Evolutionary conservation across 2,888 invertebrate genomes (phyloP).

Genomic region (Eilema caniola): DNA sequence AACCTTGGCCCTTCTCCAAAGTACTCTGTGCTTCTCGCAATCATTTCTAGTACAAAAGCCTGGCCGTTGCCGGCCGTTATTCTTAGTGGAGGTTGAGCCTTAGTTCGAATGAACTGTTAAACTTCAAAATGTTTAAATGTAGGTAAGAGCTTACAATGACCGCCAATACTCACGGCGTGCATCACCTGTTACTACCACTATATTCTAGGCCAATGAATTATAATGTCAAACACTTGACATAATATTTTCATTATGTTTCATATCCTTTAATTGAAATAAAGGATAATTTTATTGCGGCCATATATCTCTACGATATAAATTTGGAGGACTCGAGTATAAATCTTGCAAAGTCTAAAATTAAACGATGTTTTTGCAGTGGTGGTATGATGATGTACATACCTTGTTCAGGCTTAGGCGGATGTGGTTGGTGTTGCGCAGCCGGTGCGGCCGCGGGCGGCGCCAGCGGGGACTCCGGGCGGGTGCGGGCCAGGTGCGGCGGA

Average conservation of each 20-base stretch:
- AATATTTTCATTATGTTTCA: neutral
- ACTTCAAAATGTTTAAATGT: constrained; percentile 22
- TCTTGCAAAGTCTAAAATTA: too few relatives aligned
- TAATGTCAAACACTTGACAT: neutral
- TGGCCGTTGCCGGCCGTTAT: too few relatives aligned
- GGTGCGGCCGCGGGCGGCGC: constrained; percentile 52
- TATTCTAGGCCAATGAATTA: constrained; percentile 35
- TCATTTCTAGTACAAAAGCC: too few relatives aligned
- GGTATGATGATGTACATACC: constrained; percentile 57
- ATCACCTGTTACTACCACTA: constrained; percentile 34
- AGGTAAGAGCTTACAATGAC: constrained; percentile 33
- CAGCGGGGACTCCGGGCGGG: constrained; percentile 75
- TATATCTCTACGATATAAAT: too few relatives aligned
- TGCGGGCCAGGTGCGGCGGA: constrained; percentile 86
- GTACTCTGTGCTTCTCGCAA: too few relatives aligned
- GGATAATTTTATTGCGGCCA: constrained; percentile 12
- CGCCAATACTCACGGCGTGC: constrained; percentile 31
- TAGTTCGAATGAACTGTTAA: too few relatives aligned
- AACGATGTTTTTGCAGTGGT: too few relatives aligned
- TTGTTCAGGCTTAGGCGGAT: constrained; percentile 66
- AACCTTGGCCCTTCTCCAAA: too few relatives aligned
- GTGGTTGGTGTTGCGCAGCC: constrained; percentile 33
- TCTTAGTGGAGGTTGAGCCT: too few relatives aligned
- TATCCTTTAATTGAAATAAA: constrained; percentile 9
- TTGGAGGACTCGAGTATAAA: neutral